phyloP scores from a whole-genome alignment of 2,113 vertebrate species.

The Chelonoidis abingdonii region DNA sequence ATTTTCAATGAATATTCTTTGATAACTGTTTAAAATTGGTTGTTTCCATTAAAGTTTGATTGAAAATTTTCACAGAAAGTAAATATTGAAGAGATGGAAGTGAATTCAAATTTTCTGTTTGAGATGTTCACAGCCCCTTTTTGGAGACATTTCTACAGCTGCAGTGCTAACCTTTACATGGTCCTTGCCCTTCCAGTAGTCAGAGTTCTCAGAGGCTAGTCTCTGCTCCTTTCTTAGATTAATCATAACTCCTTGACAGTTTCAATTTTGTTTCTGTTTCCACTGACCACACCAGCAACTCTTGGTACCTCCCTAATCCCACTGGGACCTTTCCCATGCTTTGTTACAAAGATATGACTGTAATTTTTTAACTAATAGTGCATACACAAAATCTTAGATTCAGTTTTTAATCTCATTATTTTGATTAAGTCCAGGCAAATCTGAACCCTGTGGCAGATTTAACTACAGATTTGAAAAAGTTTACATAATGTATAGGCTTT shows the following conservation, averaged over 20 bases:
- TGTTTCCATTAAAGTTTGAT: not conserved
- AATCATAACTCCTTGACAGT: not conserved
- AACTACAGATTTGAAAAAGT: constrained; percentile 53
- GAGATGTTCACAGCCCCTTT: not conserved
- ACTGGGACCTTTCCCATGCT: not conserved
- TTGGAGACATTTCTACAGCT: not conserved
- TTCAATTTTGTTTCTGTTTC: not conserved
- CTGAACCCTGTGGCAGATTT: constrained; percentile 33
- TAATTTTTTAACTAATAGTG: constrained; percentile 27
- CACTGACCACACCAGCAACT: not conserved
- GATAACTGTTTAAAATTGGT: not conserved
- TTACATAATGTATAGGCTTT: constrained; percentile 62
- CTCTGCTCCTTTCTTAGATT: constrained; percentile 14
- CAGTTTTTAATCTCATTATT: constrained; percentile 34
- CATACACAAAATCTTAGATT: constrained; percentile 25
- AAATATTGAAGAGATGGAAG: not conserved
- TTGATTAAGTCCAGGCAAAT: constrained; percentile 53
- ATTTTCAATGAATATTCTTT: not conserved
- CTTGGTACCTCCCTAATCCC: not conserved
- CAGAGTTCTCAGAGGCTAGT: not conserved
- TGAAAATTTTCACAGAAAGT: not conserved
- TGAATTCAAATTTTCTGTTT: not conserved
- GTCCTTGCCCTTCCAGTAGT: not conserved
- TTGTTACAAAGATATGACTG: not conserved
- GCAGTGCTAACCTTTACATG: not conserved